Conservation (phyloP, 2,113 vertebrate genomes). For the Macrotus californicus region DNA sequence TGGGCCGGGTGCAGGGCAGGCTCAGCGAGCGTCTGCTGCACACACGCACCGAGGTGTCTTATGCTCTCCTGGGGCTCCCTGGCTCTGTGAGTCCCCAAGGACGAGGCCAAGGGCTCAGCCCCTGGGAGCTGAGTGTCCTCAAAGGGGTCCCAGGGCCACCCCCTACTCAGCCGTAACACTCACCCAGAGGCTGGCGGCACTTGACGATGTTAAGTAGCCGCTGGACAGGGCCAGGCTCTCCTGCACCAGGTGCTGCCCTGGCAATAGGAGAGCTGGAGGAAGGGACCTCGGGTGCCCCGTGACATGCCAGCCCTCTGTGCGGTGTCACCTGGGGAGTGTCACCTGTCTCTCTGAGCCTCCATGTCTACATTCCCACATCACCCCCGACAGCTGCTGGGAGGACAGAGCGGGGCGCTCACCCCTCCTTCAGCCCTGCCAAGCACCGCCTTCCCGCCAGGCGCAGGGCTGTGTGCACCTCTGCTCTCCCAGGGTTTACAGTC, state of each 20-base stretch:
- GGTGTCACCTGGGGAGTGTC: fast-evolving
- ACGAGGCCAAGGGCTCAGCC: not conserved
- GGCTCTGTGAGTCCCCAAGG: not conserved
- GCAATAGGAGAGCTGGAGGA: fast-evolving
- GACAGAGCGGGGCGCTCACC: not conserved
- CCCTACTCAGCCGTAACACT: not conserved
- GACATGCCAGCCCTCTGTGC: fast-evolving
- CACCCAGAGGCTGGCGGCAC: not conserved
- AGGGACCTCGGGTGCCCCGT: not conserved
- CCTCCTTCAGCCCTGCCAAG: not conserved
- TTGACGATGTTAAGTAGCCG: not conserved
- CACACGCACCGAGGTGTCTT: fast-evolving
- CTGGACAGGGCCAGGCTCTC: not conserved
- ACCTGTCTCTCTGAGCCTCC: not conserved
- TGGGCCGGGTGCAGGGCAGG: fast-evolving
- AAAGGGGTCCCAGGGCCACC: fast-evolving
- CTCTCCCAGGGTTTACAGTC: fast-evolving
- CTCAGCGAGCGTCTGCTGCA: not conserved
- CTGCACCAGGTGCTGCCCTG: not conserved
- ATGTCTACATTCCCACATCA: no score
- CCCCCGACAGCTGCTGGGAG: not conserved
- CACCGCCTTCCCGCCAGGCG: not conserved
- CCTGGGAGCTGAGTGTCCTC: fast-evolving
- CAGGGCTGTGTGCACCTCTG: fast-evolving
- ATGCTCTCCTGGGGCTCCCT: not conserved